Conservation (phyloP, 2,888 invertebrate genomes). For the Drosophila ochracea region DNA sequence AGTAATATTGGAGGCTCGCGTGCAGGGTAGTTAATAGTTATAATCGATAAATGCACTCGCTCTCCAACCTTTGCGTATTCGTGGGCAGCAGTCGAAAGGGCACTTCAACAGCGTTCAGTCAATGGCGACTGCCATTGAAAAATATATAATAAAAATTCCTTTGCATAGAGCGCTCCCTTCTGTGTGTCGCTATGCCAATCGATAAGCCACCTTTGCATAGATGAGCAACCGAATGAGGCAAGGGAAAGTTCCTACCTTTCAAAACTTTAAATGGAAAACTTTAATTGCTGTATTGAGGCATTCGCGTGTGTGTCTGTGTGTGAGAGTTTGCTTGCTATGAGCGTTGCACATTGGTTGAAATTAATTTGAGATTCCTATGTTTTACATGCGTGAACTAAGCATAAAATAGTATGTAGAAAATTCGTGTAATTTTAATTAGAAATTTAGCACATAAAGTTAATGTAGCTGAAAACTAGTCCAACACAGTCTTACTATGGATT, state of each 20-base stretch:
- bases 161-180: conserved; percentile 49
- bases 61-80: background rate
- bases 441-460: background rate
- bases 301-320: background rate
- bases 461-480: background rate
- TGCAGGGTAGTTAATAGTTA: conserved; percentile 60
- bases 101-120: conserved; percentile 28
- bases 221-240: background rate
- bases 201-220: conserved; percentile 67
- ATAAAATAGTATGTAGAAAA: background rate
- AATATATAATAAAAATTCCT: conserved; percentile 66
- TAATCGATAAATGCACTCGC: conserved; percentile 63
- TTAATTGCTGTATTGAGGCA: conserved; percentile 59
- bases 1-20: conserved; percentile 27
- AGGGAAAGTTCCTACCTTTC: conserved; percentile 42
- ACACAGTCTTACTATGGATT: background rate
- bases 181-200: conserved; percentile 65
- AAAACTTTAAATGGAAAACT: conserved; percentile 78
- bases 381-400: background rate
- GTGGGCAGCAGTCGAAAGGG: conserved; percentile 30
- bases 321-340: background rate
- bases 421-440: background rate
- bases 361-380: conserved; percentile 2
- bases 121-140: conserved; percentile 59
- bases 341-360: conserved; percentile 46